phyloP scores from a whole-genome alignment of 92 coral and sea anemone species.

The Nematostella vectensis region DNA sequence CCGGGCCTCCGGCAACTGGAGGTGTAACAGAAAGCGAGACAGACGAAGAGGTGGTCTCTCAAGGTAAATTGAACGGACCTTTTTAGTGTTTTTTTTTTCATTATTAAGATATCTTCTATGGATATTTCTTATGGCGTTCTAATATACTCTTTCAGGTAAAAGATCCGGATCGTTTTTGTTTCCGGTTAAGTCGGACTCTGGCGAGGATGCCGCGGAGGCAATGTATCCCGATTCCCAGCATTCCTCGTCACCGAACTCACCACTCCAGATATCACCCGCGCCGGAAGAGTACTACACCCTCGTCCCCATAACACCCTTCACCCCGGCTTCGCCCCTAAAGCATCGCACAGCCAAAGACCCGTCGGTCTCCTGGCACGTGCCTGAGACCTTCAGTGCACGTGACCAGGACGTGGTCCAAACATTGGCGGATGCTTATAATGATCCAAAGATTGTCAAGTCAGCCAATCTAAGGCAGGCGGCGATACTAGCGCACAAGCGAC shows the following conservation, averaged over 20 bases:
- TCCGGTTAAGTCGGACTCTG: constrained; percentile 17
- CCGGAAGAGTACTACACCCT: constrained; percentile 79
- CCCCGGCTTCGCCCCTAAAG: constrained; percentile 36
- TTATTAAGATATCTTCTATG: too few species aligned
- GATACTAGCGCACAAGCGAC: background rate
- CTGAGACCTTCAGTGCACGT: constrained; percentile 55
- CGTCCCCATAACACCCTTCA: constrained; percentile 68
- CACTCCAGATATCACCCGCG: constrained; percentile 79
- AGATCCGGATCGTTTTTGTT: constrained; percentile 31
- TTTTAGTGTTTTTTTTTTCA: too few species aligned
- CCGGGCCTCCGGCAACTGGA: constrained; percentile 50
- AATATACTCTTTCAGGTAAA: too few species aligned
- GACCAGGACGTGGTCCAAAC: constrained; percentile 70
- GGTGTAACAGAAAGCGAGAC: constrained; percentile 16
- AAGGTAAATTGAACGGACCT: constrained; percentile 4
- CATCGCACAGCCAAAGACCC: constrained; percentile 27
- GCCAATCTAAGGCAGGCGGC: constrained; percentile 21
- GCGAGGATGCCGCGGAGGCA: constrained; percentile 17
- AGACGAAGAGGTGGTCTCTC: constrained; percentile 5
- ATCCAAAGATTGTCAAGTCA: constrained; percentile 59
- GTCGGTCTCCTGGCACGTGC: constrained; percentile 68
- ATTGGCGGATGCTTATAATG: constrained; percentile 55
- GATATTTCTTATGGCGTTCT: too few species aligned
- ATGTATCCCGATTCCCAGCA: constrained; percentile 7
- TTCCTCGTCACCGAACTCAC: constrained; percentile 42